A percentile compares a stretch with the other conserved stretches of the same genome.
Conservation (phyloP, 2,113 vertebrate genomes). For the Pelobates fuscus region DNA sequence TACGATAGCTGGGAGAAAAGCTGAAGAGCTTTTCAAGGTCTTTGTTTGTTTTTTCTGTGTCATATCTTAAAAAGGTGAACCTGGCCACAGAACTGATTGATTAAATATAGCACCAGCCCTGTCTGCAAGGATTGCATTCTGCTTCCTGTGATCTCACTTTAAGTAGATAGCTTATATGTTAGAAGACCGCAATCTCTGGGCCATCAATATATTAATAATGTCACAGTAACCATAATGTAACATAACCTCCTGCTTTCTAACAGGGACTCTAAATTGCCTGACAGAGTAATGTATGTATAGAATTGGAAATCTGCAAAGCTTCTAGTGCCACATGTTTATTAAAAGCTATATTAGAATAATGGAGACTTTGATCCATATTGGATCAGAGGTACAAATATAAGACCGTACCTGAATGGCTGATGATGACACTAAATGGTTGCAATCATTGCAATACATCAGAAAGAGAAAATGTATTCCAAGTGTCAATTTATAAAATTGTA, state of each 20-base stretch:
- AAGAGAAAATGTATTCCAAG: background rate
- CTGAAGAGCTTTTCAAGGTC: too few relatives aligned
- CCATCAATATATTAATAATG: background rate
- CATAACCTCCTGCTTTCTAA: background rate
- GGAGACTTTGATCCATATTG: slow-evolving; percentile 15
- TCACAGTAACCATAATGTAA: background rate
- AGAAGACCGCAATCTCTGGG: background rate
- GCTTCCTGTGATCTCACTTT: background rate
- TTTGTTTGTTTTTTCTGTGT: too few relatives aligned
- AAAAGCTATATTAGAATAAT: slow-evolving; percentile 13
- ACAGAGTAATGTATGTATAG: background rate
- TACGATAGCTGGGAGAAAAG: too few relatives aligned
- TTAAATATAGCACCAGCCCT: background rate
- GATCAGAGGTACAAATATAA: background rate
- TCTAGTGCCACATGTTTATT: background rate
- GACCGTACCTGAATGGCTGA: background rate
- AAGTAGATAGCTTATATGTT: background rate
- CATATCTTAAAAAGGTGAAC: too few relatives aligned
- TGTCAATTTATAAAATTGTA: background rate
- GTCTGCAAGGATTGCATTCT: background rate
- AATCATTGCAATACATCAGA: background rate
- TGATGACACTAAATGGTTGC: slow-evolving; percentile 29
- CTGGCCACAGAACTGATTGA: background rate
- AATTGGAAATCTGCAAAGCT: background rate
- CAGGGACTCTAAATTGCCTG: background rate